These are phyloP conservation scores for Diarsia dahlii DNA, from an alignment of 2,888 invertebrate genomes.

Conservation along the genomic window DNA sequence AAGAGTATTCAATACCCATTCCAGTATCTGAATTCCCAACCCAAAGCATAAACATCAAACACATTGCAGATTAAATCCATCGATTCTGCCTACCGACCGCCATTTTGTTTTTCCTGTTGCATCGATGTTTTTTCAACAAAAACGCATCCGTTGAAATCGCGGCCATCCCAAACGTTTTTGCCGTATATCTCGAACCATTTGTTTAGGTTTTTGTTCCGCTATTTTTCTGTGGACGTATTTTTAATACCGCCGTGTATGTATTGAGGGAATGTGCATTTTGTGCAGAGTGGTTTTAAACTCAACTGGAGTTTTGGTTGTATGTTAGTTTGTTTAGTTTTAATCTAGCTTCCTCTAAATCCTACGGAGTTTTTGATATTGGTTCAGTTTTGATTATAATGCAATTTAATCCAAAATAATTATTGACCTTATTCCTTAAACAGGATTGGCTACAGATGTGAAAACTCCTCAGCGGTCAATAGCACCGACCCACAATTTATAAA, in stretches of 20 bases:
- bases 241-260: background rate
- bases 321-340: no score
- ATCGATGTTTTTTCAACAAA: conserved; percentile 20
- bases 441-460: no score
- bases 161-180: conserved; percentile 18
- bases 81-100: conserved; percentile 14
- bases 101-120: conserved; percentile 23
- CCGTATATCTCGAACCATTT: conserved; percentile 14
- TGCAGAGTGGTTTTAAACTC: background rate
- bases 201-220: conserved; percentile 2
- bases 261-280: background rate
- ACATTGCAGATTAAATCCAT: conserved; percentile 36
- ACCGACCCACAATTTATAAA: no score
- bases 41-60: conserved; percentile 6
- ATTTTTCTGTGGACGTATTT: conserved; percentile 29
- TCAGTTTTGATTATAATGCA: no score
- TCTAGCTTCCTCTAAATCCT: no score
- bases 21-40: background rate
- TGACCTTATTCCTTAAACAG: no score
- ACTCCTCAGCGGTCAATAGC: no score
- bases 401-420: no score
- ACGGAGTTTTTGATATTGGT: no score
- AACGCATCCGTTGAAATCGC: conserved; percentile 12
- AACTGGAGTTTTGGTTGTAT: background rate
- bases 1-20: background rate